A percentile compares a stretch with the other conserved stretches of the same genome.
phyloP scores from a whole-genome alignment of 1,140 invertebrate species.

The Drosophila rufa region DNA sequence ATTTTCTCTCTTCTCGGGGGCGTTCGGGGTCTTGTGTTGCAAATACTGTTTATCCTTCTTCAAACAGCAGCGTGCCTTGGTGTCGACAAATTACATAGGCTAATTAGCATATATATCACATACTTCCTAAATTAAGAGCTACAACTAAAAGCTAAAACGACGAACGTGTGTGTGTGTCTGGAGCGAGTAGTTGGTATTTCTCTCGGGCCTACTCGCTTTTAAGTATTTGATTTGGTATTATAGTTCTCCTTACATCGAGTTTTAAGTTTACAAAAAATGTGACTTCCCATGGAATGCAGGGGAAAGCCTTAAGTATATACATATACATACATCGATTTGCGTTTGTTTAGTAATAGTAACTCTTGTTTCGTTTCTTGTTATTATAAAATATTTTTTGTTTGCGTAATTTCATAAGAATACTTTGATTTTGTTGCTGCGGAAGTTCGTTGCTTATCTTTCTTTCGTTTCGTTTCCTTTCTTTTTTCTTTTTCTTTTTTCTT shows the following conservation, averaged over 20 bases:
- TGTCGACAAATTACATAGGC: constrained; percentile 50
- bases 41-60: constrained; percentile 38
- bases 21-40: constrained; percentile 38
- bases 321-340: constrained; percentile 39
- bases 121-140: constrained; percentile 50
- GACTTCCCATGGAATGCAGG: constrained; percentile 18
- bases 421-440: constrained; percentile 72
- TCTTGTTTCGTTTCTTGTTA: constrained; percentile 34
- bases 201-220: constrained; percentile 19
- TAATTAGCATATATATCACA: constrained; percentile 56
- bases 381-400: constrained; percentile 46
- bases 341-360: constrained; percentile 54
- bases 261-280: constrained; percentile 41
- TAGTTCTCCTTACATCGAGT: constrained; percentile 65
- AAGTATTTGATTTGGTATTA: constrained; percentile 71
- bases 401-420: constrained; percentile 78
- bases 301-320: constrained; percentile 47
- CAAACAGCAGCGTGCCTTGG: constrained; percentile 37
- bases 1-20: constrained; percentile 7
- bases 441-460: constrained; percentile 47
- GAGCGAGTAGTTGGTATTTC: constrained; percentile 3
- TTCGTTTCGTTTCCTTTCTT: constrained; percentile 40
- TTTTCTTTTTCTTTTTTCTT: not conserved
- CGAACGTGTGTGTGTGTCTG: constrained; percentile 22
- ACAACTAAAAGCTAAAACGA: constrained; percentile 48